Base-by-base conservation (phyloP, 2,888 invertebrate genomes). In the Acleris laterana region DNA sequence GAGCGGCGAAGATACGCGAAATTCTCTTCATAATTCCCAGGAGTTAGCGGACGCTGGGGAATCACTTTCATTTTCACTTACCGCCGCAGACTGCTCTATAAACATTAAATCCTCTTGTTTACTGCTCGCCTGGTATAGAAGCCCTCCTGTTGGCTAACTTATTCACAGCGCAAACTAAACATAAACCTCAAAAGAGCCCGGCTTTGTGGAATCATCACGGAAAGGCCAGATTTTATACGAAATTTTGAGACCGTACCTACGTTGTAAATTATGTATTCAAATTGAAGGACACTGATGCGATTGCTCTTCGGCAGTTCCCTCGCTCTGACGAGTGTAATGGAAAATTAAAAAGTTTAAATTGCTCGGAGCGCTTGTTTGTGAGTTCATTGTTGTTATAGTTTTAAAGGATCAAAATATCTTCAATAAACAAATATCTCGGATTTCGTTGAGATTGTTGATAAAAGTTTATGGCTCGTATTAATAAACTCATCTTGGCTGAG, bases 41-140 rank as follows among this genome's bases (percentile, higher is more conserved):
- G 74, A 84, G 84, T 81, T 83, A 86, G 84, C 82, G 77, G 81
- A 69, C 85, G 81, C 84, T 68, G 72, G 82, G 78, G 84, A 87
- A 85, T 86, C 82, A 85, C 85, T 89, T 88, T 88, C 84, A 86
- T 87, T 89, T 88, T 88, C 89, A 88, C 89, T 88, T 85, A 88
- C 81, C 80, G 77, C 83, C 80, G 81, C 83, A 79, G 82, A 87
- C 85, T 81, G 81, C 82, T 81, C 78, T 81, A 86, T 88, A 85
- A 86, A 83, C 86, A 85, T 90, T 88, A 88, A 84, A 85, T 84
- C 80, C 80, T 75, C 78, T 83, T 85, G 85, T 89, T 89, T 87
- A 89, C 83, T 80, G 77, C 83, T 80, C 75, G 75, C 69, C 70
- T 71, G 79, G 76, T 65, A 63, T 60, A 74, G 72, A 74, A 74